Percentiles rank a stretch among this genome's conserved stretches.
Evolutionary conservation across 2,888 invertebrate species (phyloP).

Genomic region (Noctua comes): DNA sequence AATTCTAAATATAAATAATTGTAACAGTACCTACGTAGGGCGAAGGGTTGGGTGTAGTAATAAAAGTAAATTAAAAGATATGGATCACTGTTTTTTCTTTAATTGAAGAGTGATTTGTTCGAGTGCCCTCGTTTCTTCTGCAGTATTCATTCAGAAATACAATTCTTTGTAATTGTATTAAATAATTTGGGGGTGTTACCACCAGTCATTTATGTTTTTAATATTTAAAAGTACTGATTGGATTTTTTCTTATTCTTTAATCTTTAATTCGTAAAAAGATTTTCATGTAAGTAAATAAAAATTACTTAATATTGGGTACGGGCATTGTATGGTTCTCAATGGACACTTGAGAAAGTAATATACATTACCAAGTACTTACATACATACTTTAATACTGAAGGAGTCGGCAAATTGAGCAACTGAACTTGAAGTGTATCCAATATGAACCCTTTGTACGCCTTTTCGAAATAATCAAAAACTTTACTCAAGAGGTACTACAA

Average conservation of each 20-base stretch:
- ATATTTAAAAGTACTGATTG: not conserved
- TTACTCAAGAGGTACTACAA: conserved; percentile 12
- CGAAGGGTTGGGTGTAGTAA: conserved; percentile 52
- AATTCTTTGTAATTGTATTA: not conserved
- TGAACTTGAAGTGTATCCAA: conserved; percentile 37
- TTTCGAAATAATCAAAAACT: conserved; percentile 32
- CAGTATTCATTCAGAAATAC: not conserved
- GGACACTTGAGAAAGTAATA: conserved; percentile 49
- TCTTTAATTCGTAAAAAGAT: not conserved
- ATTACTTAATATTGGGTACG: not conserved
- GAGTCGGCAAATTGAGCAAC: conserved; percentile 43
- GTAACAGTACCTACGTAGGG: conserved; percentile 44
- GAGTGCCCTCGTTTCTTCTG: not conserved
- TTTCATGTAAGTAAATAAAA: not conserved
- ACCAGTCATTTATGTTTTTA: not conserved
- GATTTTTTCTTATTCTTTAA: not conserved
- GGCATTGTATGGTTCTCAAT: not conserved
- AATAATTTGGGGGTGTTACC: not conserved
- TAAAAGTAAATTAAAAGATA: conserved; percentile 62
- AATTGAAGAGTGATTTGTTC: conserved; percentile 46
- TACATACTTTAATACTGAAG: conserved; percentile 21
- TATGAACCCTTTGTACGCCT: conserved; percentile 27
- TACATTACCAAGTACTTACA: conserved; percentile 44
- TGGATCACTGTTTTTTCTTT: conserved; percentile 42
- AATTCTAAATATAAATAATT: conserved; percentile 51